Evolutionary conservation across 2,888 invertebrate species (phyloP).

Genomic region (Serrognathus titanus): DNA sequence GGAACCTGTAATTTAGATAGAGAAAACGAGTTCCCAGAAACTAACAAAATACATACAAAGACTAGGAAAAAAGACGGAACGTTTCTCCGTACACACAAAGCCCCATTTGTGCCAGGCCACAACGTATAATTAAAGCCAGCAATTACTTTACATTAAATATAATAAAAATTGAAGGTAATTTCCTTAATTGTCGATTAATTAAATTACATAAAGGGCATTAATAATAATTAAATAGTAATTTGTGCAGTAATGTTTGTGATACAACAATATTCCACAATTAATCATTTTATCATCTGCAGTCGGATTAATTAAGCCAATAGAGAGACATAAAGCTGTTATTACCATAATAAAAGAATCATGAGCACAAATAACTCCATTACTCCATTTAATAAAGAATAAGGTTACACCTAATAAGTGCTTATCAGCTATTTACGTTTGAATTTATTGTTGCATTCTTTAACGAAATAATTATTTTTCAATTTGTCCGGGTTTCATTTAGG

Average conservation of each 20-base stretch:
- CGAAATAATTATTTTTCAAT: not conserved
- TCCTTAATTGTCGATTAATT: slow-evolving; percentile 44
- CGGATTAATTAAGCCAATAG: slow-evolving; percentile 41
- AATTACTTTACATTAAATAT: slow-evolving; percentile 19
- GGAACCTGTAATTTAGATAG: too few relatives aligned
- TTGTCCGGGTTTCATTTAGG: too few relatives aligned
- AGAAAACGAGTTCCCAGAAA: too few relatives aligned
- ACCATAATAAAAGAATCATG: slow-evolving; percentile 33
- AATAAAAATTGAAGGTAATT: slow-evolving; percentile 40
- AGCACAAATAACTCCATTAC: slow-evolving; percentile 17
- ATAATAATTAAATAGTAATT: slow-evolving; percentile 38
- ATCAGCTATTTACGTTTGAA: slow-evolving; percentile 1
- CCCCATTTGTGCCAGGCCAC: not conserved
- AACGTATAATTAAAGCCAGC: slow-evolving; percentile 15
- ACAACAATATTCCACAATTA: slow-evolving; percentile 28
- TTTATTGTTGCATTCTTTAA: not conserved
- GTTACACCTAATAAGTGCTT: slow-evolving; percentile 9
- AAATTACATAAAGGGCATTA: slow-evolving; percentile 38
- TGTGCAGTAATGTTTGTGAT: slow-evolving; percentile 30
- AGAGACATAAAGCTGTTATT: slow-evolving; percentile 29
- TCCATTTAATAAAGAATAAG: slow-evolving; percentile 17
- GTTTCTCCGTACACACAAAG: too few relatives aligned
- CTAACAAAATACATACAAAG: too few relatives aligned
- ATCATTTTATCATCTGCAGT: slow-evolving; percentile 36
- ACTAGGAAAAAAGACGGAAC: too few relatives aligned